These are phyloP conservation scores for Salvator merianae DNA, from an alignment of 2,113 vertebrate genomes.

Conservation along the genomic window DNA sequence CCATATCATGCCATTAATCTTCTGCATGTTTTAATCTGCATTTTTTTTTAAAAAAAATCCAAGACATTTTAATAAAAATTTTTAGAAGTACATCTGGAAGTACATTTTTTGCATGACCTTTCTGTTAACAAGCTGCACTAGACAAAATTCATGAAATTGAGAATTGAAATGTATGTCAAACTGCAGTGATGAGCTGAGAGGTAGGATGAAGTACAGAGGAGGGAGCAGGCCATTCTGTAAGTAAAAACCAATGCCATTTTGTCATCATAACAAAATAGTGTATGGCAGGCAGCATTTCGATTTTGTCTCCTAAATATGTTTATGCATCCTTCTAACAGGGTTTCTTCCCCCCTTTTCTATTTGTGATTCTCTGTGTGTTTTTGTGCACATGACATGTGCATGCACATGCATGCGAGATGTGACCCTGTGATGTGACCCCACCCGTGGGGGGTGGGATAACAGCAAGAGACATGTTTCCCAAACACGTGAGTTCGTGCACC, in stretches of 20 bases:
- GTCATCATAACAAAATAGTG: background rate
- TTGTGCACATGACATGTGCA: background rate
- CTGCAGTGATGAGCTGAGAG: background rate
- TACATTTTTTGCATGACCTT: background rate
- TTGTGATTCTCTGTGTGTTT: background rate
- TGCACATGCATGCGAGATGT: background rate
- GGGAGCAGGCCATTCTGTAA: background rate
- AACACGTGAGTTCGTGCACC: too few relatives aligned
- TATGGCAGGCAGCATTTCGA: background rate
- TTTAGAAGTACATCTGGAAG: background rate
- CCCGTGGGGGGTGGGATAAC: too few relatives aligned
- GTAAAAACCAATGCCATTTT: background rate
- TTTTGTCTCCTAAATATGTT: background rate
- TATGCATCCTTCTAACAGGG: background rate
- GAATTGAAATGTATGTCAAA: background rate
- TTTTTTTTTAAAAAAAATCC: background rate
- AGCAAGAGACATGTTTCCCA: too few relatives aligned
- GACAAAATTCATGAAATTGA: background rate
- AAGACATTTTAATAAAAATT: background rate
- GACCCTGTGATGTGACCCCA: too few relatives aligned
- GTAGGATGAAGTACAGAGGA: background rate
- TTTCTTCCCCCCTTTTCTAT: too few relatives aligned
- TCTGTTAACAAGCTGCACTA: background rate
- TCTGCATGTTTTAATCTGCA: background rate
- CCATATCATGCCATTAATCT: background rate